phyloP scores from a whole-genome alignment of 1,140 invertebrate species.

The Halotydeus destructor region DNA sequence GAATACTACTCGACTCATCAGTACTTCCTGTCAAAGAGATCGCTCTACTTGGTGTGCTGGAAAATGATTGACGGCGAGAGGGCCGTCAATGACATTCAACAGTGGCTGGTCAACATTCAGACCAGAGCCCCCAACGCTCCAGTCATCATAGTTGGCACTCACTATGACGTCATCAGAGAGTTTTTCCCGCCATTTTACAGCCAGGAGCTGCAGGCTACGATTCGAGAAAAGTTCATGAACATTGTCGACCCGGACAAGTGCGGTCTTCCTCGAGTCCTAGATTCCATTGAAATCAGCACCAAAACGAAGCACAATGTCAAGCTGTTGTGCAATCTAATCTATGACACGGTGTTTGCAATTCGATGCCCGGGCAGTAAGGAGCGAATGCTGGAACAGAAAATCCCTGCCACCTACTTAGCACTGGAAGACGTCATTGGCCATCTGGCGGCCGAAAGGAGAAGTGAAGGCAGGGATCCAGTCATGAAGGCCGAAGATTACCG shows the following conservation, averaged over 20 bases:
- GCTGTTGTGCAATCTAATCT: constrained; percentile 72
- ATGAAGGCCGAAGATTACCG: constrained; percentile 62
- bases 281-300: constrained; percentile 70
- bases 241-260: constrained; percentile 87
- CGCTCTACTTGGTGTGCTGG: constrained; percentile 89
- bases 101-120: constrained; percentile 89
- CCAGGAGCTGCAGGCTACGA: constrained; percentile 66
- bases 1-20: constrained; percentile 96
- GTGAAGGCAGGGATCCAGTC: constrained; percentile 49
- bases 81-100: constrained; percentile 68
- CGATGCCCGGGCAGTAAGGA: constrained; percentile 69
- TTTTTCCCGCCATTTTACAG: constrained; percentile 43
- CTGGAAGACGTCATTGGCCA: constrained; percentile 72
- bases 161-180: constrained; percentile 68
- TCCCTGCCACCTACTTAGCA: constrained; percentile 83
- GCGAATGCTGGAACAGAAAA: constrained; percentile 70
- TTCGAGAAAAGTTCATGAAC: constrained; percentile 70
- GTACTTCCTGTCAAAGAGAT: constrained; percentile 87
- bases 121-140: constrained; percentile 79
- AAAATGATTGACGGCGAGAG: constrained; percentile 73
- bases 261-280: constrained; percentile 74
- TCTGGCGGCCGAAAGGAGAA: constrained; percentile 42
- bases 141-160: constrained; percentile 80
- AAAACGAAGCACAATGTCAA: constrained; percentile 78
- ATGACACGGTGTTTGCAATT: constrained; percentile 76